These are phyloP conservation scores for Zoanthus gigantus DNA, from an alignment of 92 coral and sea anemone genomes.

Conservation along the genomic window DNA sequence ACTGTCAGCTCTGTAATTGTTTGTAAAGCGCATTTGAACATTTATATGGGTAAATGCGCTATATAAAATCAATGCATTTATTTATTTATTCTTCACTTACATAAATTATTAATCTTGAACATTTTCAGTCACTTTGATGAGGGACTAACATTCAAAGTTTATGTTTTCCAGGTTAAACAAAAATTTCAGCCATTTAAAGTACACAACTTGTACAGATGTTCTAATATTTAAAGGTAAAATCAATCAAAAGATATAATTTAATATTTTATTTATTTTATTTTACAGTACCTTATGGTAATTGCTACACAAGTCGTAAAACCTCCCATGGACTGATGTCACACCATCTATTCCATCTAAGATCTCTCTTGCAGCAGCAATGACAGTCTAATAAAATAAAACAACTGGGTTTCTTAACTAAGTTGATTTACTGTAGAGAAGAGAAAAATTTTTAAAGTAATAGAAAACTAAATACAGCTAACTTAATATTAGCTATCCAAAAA, in stretches of 20 bases:
- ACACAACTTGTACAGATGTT: not conserved
- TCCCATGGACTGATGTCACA: conserved; percentile 91
- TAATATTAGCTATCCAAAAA: not conserved
- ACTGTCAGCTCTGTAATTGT: no score
- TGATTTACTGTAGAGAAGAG: not conserved
- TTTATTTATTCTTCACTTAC: no score
- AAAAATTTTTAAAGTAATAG: not conserved
- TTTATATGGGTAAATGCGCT: no score
- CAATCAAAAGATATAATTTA: not conserved
- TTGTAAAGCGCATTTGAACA: no score
- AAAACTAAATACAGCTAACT: not conserved
- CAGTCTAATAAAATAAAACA: conserved; percentile 54
- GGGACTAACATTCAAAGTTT: no score
- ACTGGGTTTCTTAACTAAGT: not conserved
- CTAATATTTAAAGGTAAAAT: not conserved
- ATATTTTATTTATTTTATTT: no score
- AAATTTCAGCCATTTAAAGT: no score
- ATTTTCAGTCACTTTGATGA: no score
- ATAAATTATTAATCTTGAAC: no score
- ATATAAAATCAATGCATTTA: no score
- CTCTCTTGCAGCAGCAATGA: conserved; percentile 88
- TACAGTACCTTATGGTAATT: conserved; percentile 88
- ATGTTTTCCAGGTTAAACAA: no score
- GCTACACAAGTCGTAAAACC: conserved; percentile 92
- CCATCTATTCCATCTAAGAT: conserved; percentile 97